Evolutionary conservation across 2,797 vertebrate species (phyloP), one percentile per base, ranked within the genome.

Genomic region (Molossus molossus): DNA sequence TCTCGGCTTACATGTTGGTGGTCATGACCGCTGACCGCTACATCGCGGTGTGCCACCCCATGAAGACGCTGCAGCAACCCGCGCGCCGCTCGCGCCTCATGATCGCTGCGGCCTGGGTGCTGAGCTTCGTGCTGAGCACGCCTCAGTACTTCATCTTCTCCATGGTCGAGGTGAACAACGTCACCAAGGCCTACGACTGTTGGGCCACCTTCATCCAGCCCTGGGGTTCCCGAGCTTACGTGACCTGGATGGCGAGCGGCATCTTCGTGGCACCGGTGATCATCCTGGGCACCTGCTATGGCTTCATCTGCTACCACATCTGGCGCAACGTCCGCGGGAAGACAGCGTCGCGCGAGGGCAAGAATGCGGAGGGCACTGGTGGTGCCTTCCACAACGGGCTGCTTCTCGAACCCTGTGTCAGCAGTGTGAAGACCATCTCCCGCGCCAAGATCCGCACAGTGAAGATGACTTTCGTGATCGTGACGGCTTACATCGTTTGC

Each of bases 381-480:
- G 97, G 96, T 0, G 97, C 97, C 11, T 92, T 86, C 29, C 98
- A 97, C 92, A 98, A 98, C 81, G 99, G 98, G 1, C 94, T 99
- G 12, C 98, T 99, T 33, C 99, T 98, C 21, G 98, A 99, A 77
- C 98, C 98, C 27, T 99, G 99, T 0, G 99, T 99, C 73, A 99
- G 99, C 98, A 99, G 99, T 91, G 98, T 99, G 50, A 99, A 98
- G 70, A 99, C 98, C 9, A 99, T 99, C 87, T 99, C 99, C 40
- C 99, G 99, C 48, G 99, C 99, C 96, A 99, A 99, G 96, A 98
- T 99, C 95, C 99, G 99, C 96, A 99, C 99, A 0, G 99, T 99
- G 3, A 99, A 99, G 97, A 99, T 99, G 99, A 99, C 99, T 10
- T 99, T 99, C 62, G 99, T 99, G n/a, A 99, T 99, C 21, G 99